Conservation (phyloP, 2,113 vertebrate genomes). For the Dasyprocta punctata region DNA sequence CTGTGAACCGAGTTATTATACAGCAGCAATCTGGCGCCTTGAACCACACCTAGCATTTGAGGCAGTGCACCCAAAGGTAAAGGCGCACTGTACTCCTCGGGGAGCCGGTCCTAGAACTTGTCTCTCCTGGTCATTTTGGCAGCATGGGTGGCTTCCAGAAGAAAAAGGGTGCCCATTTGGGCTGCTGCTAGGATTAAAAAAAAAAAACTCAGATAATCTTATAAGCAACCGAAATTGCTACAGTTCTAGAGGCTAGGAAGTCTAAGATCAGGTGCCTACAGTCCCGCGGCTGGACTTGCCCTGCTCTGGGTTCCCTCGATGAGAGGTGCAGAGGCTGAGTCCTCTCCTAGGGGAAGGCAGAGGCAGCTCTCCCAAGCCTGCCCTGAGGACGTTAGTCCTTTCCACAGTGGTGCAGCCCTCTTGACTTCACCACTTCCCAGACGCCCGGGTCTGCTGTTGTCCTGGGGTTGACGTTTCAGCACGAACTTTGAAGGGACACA, state of each 20-base stretch:
- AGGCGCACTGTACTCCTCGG: background rate
- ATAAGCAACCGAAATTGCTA: background rate
- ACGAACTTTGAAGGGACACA: background rate
- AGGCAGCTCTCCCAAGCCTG: background rate
- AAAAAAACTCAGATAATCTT: background rate
- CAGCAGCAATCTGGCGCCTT: background rate
- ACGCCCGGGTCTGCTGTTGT: background rate
- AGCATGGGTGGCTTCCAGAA: background rate
- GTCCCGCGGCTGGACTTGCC: background rate
- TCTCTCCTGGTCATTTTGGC: background rate
- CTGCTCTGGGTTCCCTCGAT: background rate
- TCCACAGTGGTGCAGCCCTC: background rate
- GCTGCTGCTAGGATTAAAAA: background rate
- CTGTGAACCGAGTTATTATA: background rate
- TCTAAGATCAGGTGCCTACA: background rate
- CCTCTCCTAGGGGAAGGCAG: background rate
- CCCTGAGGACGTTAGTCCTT: background rate
- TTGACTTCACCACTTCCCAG: background rate
- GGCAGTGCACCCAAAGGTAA: background rate
- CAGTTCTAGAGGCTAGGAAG: background rate
- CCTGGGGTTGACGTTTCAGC: background rate
- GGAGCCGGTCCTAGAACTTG: background rate
- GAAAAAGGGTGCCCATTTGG: background rate
- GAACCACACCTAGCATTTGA: background rate
- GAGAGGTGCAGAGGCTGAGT: background rate